A percentile compares a stretch with the other conserved stretches of the same genome.
These are phyloP conservation scores for Anneissia japonica DNA, from an alignment of 35 echinoderm and acorn worm species.

Conservation along the genomic window DNA sequence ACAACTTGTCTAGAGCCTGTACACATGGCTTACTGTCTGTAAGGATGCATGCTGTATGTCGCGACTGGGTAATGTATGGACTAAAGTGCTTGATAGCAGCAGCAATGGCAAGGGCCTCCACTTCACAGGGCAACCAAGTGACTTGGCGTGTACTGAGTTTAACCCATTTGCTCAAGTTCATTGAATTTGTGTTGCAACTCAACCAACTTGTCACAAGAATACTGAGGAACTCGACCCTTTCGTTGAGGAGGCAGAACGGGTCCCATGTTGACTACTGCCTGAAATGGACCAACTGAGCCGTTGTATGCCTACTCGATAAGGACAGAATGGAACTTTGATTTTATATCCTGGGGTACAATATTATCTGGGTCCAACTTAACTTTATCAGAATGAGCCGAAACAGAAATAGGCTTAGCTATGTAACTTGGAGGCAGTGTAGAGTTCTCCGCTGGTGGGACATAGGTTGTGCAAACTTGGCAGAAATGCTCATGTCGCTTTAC, in stretches of 20 bases:
- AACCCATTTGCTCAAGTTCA: no score
- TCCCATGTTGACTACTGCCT: conserved; percentile 41
- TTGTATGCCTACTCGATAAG: conserved; percentile 27
- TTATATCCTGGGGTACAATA: neutral
- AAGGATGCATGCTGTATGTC: conserved; percentile 30
- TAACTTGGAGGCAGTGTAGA: neutral
- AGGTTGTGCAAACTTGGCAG: neutral
- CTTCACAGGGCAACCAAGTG: conserved; percentile 39
- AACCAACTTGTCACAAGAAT: no score
- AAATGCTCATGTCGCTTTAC: neutral
- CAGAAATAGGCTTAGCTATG: no score
- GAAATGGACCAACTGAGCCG: conserved; percentile 24
- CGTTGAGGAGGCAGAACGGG: conserved; percentile 39
- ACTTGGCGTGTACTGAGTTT: no score
- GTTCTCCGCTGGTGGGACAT: neutral
- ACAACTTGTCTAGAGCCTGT: conserved; percentile 41
- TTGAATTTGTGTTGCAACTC: no score
- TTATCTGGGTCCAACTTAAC: conserved; percentile 32
- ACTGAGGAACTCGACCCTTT: no score
- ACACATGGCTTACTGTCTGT: conserved; percentile 60
- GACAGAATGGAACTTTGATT: neutral
- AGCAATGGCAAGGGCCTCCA: conserved; percentile 37
- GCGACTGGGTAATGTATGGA: conserved; percentile 44
- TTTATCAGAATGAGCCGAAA: neutral
- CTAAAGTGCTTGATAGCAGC: conserved; percentile 43